A percentile compares a stretch with the other conserved stretches of the same genome.
phyloP scores from a whole-genome alignment of 23 tunicate genomes.

The Styela clava region DNA sequence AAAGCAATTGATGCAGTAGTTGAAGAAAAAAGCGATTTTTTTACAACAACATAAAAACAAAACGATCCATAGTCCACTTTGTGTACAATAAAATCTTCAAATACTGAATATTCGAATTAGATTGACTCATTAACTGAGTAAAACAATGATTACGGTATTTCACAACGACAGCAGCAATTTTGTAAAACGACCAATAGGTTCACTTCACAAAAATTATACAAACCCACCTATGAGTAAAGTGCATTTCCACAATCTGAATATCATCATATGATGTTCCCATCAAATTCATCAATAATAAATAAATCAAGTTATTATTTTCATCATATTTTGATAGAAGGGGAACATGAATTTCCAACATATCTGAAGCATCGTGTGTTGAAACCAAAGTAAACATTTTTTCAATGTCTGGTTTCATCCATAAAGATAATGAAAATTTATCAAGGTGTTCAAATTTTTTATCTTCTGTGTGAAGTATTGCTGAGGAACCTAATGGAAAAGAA shows the following conservation, averaged over 20 bases:
- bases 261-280: slow-evolving; percentile 8
- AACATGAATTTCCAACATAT: slow-evolving; percentile 1
- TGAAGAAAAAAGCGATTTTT: no score
- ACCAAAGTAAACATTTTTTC: not conserved
- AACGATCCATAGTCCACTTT: no score
- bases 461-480: not conserved
- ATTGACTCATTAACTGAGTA: no score
- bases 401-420: slow-evolving; percentile 13
- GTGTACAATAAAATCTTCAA: no score
- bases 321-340: slow-evolving; percentile 6
- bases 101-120: no score
- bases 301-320: not conserved
- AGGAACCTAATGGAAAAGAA: not conserved
- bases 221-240: not conserved
- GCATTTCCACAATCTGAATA: slow-evolving; percentile 2
- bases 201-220: not conserved
- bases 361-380: not conserved
- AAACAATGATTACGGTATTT: no score
- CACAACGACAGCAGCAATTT: no score
- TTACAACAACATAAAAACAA: no score
- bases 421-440: slow-evolving; percentile 16
- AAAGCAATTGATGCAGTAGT: no score
- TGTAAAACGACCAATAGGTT: no score
- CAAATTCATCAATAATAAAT: not conserved
- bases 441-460: not conserved